Conservation (phyloP, 1,140 invertebrate species). For the Matsumurasca onukii region DNA sequence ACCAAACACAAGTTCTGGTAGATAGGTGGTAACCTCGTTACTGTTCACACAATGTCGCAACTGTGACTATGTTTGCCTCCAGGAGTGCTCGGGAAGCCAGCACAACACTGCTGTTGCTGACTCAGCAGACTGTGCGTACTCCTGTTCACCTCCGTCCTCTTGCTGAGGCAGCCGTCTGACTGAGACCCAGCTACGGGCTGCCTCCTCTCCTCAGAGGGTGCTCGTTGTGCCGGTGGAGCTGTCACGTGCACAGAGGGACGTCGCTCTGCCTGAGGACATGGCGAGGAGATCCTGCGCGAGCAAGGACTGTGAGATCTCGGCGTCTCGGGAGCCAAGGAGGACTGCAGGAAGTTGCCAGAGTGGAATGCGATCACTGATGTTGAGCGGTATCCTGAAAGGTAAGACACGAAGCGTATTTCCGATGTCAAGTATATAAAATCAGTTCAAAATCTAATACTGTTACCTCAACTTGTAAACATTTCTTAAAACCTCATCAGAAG, state of each 20-base stretch:
- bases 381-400: constrained; percentile 4
- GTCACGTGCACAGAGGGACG: not conserved
- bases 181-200: constrained; percentile 30
- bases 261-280: not conserved
- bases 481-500: no score
- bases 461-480: no score
- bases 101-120: constrained; percentile 50
- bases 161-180: constrained; percentile 30
- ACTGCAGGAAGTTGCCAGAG: constrained; percentile 17
- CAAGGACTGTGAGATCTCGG: constrained; percentile 1
- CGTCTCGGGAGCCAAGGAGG: not conserved
- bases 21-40: not conserved
- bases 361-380: constrained; percentile 4
- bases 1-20: no score
- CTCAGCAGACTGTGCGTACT: constrained; percentile 44
- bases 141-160: constrained; percentile 36
- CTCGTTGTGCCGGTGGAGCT: constrained; percentile 27
- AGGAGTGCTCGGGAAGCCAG: constrained; percentile 49
- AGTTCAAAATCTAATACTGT: no score
- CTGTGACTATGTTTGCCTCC: constrained; percentile 45
- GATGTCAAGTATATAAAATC: no score
- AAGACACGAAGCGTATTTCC: no score
- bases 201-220: constrained; percentile 37
- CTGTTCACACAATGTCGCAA: constrained; percentile 41
- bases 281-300: not conserved